These are phyloP conservation scores for Saturnia japonica DNA, from an alignment of 2,888 invertebrate species.

Conservation along the genomic window DNA sequence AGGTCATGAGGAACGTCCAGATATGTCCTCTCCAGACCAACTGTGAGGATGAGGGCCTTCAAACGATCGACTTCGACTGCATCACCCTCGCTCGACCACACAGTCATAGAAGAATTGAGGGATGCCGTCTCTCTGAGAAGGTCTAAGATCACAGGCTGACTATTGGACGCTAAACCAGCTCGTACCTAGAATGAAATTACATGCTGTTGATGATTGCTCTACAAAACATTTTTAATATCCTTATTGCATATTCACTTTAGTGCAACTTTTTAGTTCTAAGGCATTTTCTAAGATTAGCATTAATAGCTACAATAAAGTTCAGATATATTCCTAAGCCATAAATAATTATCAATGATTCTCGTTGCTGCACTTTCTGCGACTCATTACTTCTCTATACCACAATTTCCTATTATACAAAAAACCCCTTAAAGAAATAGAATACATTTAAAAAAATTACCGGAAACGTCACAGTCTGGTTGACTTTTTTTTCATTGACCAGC, in stretches of 20 bases:
- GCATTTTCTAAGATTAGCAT: background rate
- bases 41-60: constrained; percentile 83
- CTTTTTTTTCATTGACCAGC: constrained; percentile 75
- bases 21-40: constrained; percentile 87
- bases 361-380: too few species aligned
- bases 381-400: background rate
- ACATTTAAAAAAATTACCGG: constrained; percentile 73
- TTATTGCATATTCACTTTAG: background rate
- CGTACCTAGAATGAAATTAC: constrained; percentile 53
- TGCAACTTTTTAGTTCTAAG: background rate
- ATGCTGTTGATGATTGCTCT: background rate
- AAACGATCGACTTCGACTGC: constrained; percentile 85
- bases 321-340: too few species aligned
- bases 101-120: constrained; percentile 86
- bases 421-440: background rate
- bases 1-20: constrained; percentile 88
- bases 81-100: constrained; percentile 89
- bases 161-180: constrained; percentile 83
- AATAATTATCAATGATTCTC: too few species aligned
- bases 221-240: background rate
- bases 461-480: constrained; percentile 89
- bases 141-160: constrained; percentile 81
- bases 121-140: constrained; percentile 80
- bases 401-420: background rate
- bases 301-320: background rate